phyloP scores from a whole-genome alignment of 2,888 invertebrate species.

The Geophilus truncorum region DNA sequence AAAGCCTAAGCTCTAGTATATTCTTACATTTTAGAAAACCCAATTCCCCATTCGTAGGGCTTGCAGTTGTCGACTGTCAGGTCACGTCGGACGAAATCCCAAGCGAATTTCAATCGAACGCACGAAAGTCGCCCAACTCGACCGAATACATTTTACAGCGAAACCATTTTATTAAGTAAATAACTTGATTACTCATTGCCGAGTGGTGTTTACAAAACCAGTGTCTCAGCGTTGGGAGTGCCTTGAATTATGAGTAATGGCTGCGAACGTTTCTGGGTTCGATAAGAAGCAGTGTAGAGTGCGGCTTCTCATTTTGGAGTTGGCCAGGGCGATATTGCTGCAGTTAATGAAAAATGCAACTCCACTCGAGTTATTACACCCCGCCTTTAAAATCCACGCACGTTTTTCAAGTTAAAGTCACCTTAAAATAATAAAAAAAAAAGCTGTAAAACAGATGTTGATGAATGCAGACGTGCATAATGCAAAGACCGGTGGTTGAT shows the following conservation, averaged over 20 bases:
- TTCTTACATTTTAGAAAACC: too few relatives aligned
- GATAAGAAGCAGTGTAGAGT: background rate
- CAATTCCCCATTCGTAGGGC: too few relatives aligned
- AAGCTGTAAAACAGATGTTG: background rate
- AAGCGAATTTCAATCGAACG: too few relatives aligned
- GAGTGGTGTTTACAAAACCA: too few relatives aligned
- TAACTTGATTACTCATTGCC: too few relatives aligned
- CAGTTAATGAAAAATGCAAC: conserved; percentile 14
- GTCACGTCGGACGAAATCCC: too few relatives aligned
- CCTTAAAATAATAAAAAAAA: background rate
- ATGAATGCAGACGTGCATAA: background rate
- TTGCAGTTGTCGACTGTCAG: too few relatives aligned
- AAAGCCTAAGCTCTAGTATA: too few relatives aligned
- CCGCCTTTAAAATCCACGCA: background rate
- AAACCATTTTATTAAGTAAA: too few relatives aligned
- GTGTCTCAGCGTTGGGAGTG: too few relatives aligned
- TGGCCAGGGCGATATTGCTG: background rate
- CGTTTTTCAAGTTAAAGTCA: background rate
- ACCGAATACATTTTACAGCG: too few relatives aligned
- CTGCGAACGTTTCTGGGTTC: background rate
- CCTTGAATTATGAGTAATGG: background rate
- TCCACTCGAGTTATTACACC: background rate
- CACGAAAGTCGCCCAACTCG: too few relatives aligned
- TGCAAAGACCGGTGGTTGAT: background rate
- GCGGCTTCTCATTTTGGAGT: background rate